Evolutionary conservation across 1,140 invertebrate genomes (phyloP).

Genomic region (Zaprionus ornatus): DNA sequence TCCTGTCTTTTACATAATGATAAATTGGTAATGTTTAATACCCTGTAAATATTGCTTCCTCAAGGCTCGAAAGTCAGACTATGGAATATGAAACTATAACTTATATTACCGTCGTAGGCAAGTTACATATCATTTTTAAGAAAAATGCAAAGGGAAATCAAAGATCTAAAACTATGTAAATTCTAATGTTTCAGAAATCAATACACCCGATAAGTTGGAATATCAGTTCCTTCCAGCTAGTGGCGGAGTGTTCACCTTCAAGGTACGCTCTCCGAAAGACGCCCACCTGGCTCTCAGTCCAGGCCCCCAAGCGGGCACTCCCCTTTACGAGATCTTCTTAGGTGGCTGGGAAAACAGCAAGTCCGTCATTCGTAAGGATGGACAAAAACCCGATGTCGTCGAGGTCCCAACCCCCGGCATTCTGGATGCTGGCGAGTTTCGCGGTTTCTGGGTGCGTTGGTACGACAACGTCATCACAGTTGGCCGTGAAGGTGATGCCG

Average conservation of each 20-base stretch:
- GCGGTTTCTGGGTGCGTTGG: conserved; percentile 94
- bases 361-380: conserved; percentile 92
- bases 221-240: conserved; percentile 91
- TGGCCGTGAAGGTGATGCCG: conserved; percentile 85
- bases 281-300: conserved; percentile 91
- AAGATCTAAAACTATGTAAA: neutral
- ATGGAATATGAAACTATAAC: no score
- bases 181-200: conserved; percentile 86
- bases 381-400: conserved; percentile 90
- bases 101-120: no score
- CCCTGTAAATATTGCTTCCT: no score
- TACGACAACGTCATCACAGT: conserved; percentile 85
- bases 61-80: no score
- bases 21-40: no score
- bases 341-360: conserved; percentile 93
- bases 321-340: conserved; percentile 92
- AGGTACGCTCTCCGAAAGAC: conserved; percentile 90
- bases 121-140: no score
- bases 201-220: conserved; percentile 91
- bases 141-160: neutral
- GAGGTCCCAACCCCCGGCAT: conserved; percentile 89
- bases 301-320: conserved; percentile 87
- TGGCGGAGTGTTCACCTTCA: conserved; percentile 88
- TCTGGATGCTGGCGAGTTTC: conserved; percentile 88
- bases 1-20: no score